A percentile compares a stretch with the other conserved stretches of the same genome.
Evolutionary conservation across 1,140 invertebrate genomes (phyloP).

Genomic region (Agrilus planipennis): DNA sequence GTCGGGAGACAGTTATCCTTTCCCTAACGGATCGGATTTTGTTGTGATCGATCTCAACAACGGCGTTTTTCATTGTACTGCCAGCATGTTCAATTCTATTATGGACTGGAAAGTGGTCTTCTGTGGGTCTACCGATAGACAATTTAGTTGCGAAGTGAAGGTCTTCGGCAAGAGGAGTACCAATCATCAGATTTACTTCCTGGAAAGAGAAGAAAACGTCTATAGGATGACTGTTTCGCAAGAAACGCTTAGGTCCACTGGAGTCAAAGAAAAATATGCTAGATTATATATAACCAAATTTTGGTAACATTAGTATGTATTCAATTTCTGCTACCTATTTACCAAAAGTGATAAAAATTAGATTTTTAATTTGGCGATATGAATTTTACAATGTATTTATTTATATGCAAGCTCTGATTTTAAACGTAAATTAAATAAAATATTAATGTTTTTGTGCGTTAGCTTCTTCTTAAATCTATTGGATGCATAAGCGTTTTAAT

Average conservation of each 20-base stretch:
- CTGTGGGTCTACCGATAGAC: constrained; percentile 20
- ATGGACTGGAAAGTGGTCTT: constrained; percentile 21
- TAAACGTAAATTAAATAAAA: too few species aligned
- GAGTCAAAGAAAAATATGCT: constrained; percentile 25
- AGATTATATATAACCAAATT: constrained; percentile 22
- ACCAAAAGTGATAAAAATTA: too few species aligned
- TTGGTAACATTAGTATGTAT: too few species aligned
- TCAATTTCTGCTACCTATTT: too few species aligned
- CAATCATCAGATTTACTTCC: constrained; percentile 13
- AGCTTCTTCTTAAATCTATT: too few species aligned
- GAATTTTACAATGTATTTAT: too few species aligned
- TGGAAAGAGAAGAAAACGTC: constrained; percentile 15
- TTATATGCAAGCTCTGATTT: too few species aligned
- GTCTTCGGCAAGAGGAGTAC: constrained; percentile 20
- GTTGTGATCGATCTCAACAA: constrained; percentile 18
- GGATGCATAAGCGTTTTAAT: too few species aligned
- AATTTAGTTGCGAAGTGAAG: constrained; percentile 22
- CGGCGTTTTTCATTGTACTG: constrained; percentile 23
- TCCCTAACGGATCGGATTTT: constrained; percentile 22
- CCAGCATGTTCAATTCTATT: constrained; percentile 10
- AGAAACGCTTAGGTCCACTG: constrained; percentile 19
- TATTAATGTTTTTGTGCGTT: too few species aligned
- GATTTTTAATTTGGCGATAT: too few species aligned
- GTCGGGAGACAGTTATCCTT: constrained; percentile 11
- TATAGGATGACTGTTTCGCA: constrained; percentile 14